Evolutionary conservation across 2,113 vertebrate genomes (phyloP).

Genomic region (Sakesphorus luctuosus): DNA sequence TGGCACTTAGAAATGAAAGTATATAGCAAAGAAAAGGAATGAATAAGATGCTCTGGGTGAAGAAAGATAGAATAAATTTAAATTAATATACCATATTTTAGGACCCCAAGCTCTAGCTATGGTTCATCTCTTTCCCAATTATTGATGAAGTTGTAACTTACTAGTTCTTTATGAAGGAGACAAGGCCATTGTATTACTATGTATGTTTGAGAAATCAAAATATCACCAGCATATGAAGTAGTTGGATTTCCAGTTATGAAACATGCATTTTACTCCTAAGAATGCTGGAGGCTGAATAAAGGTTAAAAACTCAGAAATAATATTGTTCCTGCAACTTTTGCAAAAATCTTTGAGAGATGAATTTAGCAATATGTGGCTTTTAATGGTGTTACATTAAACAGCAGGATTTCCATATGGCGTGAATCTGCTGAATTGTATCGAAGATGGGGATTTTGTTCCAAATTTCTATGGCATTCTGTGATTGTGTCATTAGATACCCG

Average conservation of each 20-base stretch:
- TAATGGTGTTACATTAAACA: conserved; percentile 76
- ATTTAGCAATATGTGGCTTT: conserved; percentile 75
- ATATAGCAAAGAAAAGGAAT: not conserved
- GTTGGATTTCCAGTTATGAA: conserved; percentile 51
- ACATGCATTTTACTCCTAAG: conserved; percentile 32
- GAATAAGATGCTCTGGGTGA: not conserved
- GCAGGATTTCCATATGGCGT: conserved; percentile 75
- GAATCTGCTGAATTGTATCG: conserved; percentile 72
- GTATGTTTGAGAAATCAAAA: conserved; percentile 31
- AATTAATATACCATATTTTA: not conserved
- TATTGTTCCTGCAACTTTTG: conserved; percentile 74
- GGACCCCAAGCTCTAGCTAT: not conserved
- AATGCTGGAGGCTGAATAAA: conserved; percentile 70
- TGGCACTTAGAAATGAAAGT: not conserved
- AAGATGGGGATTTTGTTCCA: conserved; percentile 72
- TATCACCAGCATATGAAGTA: conserved; percentile 28
- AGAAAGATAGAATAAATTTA: not conserved
- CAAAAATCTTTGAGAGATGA: conserved; percentile 72
- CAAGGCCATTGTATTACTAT: not conserved
- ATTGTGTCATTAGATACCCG: conserved; percentile 73
- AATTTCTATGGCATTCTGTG: conserved; percentile 74
- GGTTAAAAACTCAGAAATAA: conserved; percentile 74
- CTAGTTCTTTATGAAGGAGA: not conserved
- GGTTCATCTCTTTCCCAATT: not conserved
- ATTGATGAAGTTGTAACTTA: conserved; percentile 1